phyloP scores from a whole-genome alignment of 2,888 invertebrate species.

The Petrolisthes manimaculis region DNA sequence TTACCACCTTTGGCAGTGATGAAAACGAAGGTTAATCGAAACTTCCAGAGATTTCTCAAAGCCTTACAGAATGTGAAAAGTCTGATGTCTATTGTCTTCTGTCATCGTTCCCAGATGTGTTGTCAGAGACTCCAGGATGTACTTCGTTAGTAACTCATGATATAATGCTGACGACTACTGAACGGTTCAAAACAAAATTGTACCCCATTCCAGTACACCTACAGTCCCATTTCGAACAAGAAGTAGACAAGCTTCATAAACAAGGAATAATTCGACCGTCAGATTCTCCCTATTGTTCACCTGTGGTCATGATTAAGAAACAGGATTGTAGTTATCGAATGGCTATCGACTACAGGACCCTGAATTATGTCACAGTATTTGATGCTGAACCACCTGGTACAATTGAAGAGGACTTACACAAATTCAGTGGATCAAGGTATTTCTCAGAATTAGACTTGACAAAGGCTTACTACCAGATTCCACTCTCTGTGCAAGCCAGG shows the following conservation, averaged over 20 bases:
- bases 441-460: constrained; percentile 38
- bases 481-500: not conserved
- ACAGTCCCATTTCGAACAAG: constrained; percentile 15
- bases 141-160: not conserved
- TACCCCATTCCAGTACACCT: constrained; percentile 15
- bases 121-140: constrained; percentile 15
- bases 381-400: constrained; percentile 20
- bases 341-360: constrained; percentile 17
- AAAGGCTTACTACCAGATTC: constrained; percentile 27
- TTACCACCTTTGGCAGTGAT: not conserved
- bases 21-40: not conserved
- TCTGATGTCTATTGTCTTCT: not conserved
- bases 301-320: not conserved
- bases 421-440: constrained; percentile 14
- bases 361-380: constrained; percentile 14
- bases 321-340: not conserved
- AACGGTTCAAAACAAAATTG: not conserved
- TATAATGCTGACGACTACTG: constrained; percentile 3
- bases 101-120: not conserved
- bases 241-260: not conserved
- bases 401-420: constrained; percentile 16
- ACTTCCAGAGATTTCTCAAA: not conserved
- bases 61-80: not conserved
- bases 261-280: constrained; percentile 15
- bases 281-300: constrained; percentile 10